Evolutionary conservation across 2,113 vertebrate species (phyloP).

Genomic region (Serinus canaria): DNA sequence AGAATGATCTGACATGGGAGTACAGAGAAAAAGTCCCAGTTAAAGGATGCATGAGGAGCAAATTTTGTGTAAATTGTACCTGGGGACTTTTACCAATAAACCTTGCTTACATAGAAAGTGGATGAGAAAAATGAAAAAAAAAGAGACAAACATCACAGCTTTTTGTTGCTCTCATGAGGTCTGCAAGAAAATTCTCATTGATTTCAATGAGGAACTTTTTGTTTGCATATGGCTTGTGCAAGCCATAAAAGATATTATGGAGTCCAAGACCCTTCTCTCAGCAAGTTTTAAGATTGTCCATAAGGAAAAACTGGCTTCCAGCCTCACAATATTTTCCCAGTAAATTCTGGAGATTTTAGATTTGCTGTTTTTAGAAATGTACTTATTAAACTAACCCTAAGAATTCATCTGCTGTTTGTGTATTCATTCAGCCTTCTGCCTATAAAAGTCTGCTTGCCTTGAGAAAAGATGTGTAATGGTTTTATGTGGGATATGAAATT

Average conservation of each 20-base stretch:
- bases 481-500: constrained; percentile 42
- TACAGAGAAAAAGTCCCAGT: not conserved
- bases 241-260: not conserved
- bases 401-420: not conserved
- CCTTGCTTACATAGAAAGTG: not conserved
- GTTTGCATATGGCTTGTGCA: not conserved
- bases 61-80: not conserved
- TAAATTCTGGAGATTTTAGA: not conserved
- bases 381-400: not conserved
- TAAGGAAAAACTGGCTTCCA: not conserved
- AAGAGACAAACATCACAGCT: not conserved
- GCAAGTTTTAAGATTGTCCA: not conserved
- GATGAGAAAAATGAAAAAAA: not conserved
- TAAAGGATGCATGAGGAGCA: not conserved
- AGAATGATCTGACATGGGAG: not conserved
- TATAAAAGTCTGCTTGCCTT: constrained; percentile 8
- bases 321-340: not conserved
- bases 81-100: not conserved
- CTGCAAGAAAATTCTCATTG: not conserved
- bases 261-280: not conserved
- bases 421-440: not conserved
- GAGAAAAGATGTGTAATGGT: constrained; percentile 13
- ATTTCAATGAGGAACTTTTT: not conserved
- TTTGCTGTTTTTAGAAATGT: not conserved
- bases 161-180: not conserved